phyloP scores from a whole-genome alignment of 2,113 vertebrate species.

The Anguilla rostrata region DNA sequence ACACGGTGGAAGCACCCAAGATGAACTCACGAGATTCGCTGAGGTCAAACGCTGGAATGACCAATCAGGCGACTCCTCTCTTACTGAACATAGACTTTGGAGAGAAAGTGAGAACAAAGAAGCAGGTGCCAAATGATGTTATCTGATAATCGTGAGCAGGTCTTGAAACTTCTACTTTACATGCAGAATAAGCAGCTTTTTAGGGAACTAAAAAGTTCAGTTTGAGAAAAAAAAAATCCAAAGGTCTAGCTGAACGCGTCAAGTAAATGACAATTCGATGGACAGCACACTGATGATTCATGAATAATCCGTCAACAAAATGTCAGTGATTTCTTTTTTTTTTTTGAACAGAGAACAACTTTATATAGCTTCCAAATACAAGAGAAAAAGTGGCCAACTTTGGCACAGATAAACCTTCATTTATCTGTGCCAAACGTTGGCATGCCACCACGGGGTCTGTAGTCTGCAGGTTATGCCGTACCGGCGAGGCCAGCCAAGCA shows the following conservation, averaged over 20 bases:
- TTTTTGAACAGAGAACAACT: too few relatives aligned
- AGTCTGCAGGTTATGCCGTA: neutral
- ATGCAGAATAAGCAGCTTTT: neutral
- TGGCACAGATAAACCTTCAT: too few relatives aligned
- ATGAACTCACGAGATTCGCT: neutral
- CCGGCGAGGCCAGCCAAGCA: neutral
- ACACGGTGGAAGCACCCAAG: neutral
- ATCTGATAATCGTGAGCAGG: neutral
- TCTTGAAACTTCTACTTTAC: neutral
- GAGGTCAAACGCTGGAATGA: neutral
- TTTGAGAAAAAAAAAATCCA: too few relatives aligned
- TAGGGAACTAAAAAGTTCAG: neutral
- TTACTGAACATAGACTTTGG: neutral
- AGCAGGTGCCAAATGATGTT: neutral
- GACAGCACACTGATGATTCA: neutral
- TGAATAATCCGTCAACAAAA: neutral
- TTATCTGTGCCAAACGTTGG: neutral
- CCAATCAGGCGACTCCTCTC: neutral
- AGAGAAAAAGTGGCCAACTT: too few relatives aligned
- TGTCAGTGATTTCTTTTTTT: too few relatives aligned
- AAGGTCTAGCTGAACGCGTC: neutral
- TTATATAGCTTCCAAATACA: too few relatives aligned
- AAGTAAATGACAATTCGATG: neutral
- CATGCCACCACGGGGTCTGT: too few relatives aligned
- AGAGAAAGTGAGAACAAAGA: neutral